Conservation (phyloP, 92 coral and sea anemone species). For the Ricordea florida region DNA sequence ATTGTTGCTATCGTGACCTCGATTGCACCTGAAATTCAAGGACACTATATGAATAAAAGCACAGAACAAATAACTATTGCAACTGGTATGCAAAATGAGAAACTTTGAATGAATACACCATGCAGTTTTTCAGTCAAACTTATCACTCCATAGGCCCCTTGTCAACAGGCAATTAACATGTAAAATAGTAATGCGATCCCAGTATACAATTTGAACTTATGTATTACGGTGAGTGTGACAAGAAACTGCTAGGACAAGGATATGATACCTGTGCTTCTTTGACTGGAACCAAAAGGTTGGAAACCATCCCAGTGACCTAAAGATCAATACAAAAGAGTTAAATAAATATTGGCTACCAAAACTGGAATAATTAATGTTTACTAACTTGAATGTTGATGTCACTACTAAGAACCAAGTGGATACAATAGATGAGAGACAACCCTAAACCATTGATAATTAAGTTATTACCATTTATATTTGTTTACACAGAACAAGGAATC, state of each 20-base stretch:
- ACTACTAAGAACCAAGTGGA: no score
- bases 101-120: neutral
- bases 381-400: no score
- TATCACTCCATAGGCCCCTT: neutral
- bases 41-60: neutral
- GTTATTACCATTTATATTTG: no score
- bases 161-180: neutral
- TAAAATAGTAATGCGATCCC: neutral
- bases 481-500: no score
- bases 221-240: neutral
- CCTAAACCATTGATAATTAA: no score
- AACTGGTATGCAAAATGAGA: neutral
- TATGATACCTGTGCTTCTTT: conserved; percentile 39
- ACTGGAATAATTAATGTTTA: no score
- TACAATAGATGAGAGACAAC: no score
- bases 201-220: neutral
- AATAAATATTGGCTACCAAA: no score
- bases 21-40: conserved; percentile 47
- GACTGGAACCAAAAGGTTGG: conserved; percentile 56
- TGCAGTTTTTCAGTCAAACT: neutral
- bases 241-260: no score
- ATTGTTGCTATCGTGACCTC: conserved; percentile 59
- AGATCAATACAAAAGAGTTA: no score
- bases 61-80: neutral
- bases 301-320: conserved; percentile 73